phyloP scores from a whole-genome alignment of 2,888 invertebrate species.

The Eudasyphora cyanicolor region DNA sequence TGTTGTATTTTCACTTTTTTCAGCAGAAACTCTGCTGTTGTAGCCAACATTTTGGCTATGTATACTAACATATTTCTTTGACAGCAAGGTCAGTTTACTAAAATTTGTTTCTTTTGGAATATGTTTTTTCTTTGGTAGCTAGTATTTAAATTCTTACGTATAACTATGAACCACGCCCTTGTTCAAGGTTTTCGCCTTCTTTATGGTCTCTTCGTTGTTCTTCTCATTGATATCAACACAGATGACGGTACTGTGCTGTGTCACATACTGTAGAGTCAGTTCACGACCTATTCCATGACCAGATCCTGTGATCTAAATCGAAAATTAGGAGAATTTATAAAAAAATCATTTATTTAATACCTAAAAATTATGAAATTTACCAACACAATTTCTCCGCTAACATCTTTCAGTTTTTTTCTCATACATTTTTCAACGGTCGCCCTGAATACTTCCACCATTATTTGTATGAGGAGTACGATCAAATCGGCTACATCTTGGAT shows the following conservation, averaged over 20 bases:
- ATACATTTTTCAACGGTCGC: constrained; percentile 67
- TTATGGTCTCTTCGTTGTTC: constrained; percentile 85
- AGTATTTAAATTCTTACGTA: constrained; percentile 75
- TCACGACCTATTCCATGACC: constrained; percentile 92
- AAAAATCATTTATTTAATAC: background rate
- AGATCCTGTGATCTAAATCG: constrained; percentile 88
- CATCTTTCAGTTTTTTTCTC: constrained; percentile 83
- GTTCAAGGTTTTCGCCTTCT: constrained; percentile 80
- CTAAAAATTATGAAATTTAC: no score
- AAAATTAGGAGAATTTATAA: background rate
- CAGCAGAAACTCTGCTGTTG: no score
- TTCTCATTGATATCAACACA: constrained; percentile 89
- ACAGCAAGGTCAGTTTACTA: background rate
- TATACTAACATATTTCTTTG: no score
- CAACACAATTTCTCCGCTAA: constrained; percentile 88
- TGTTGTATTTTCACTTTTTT: no score
- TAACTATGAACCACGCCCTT: constrained; percentile 79
- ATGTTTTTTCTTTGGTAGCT: no score
- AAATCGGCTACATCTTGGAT: constrained; percentile 75
- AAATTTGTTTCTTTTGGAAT: background rate
- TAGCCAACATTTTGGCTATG: no score
- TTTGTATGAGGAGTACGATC: constrained; percentile 69
- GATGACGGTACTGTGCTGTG: constrained; percentile 86
- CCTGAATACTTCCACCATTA: constrained; percentile 71
- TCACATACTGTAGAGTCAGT: constrained; percentile 86